These are phyloP conservation scores for Fopius arisanus DNA, from an alignment of 1,140 invertebrate genomes.

Conservation along the genomic window DNA sequence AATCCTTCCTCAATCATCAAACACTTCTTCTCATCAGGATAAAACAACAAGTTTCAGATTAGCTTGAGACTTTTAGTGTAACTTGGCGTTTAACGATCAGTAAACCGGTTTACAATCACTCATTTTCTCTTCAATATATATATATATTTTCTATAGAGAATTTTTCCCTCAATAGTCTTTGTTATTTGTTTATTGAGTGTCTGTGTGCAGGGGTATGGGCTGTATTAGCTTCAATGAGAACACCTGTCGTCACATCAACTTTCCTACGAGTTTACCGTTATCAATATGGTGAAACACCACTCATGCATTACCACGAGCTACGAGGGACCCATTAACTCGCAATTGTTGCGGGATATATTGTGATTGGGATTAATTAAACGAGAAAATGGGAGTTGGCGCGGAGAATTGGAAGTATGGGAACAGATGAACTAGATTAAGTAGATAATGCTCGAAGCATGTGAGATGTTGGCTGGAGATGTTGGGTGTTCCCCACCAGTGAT, in stretches of 20 bases:
- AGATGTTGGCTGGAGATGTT: background rate
- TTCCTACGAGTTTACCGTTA: conserved; percentile 38
- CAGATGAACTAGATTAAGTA: background rate
- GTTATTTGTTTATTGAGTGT: background rate
- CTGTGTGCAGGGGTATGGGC: background rate
- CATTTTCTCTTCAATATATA: background rate
- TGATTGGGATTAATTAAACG: conserved; percentile 17
- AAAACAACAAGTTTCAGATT: background rate
- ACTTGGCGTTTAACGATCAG: background rate
- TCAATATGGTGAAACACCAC: conserved; percentile 31
- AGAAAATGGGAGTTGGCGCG: background rate
- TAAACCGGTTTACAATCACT: conserved; percentile 2
- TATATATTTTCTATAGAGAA: background rate
- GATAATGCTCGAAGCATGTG: background rate
- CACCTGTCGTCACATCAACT: conserved; percentile 34
- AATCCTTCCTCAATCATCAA: background rate
- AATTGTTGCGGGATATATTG: background rate
- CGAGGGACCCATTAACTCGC: background rate
- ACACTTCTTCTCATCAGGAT: background rate
- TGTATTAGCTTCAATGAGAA: conserved; percentile 12
- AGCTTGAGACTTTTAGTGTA: background rate
- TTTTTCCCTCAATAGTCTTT: background rate
- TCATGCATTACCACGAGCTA: conserved; percentile 19
- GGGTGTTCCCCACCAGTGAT: too few relatives aligned
- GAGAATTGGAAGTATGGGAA: background rate